Base-by-base conservation (phyloP, 2,888 invertebrate species). In the Dynastes tityus region DNA sequence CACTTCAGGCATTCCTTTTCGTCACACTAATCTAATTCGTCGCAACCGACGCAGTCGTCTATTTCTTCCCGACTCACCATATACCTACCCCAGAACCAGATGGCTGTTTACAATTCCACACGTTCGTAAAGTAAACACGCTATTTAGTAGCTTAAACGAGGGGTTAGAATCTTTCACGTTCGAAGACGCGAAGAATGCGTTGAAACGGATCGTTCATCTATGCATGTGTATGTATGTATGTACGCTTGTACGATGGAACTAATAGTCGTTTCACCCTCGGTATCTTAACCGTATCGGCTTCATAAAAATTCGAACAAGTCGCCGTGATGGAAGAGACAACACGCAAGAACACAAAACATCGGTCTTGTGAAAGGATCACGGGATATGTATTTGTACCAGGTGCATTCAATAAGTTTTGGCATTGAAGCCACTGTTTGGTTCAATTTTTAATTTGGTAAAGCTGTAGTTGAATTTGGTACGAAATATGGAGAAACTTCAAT, bases 41-140 rank as follows among this genome's bases (percentile, higher is more conserved):
- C 58, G 58, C 61, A 6, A 40, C 37, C 45, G 40, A 40, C 37
- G 58, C 40, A 3, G 40, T 22, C 16, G 49, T 49, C 45, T 51
- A 45, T 68, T 40, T 58, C 58, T 58, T 40, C 40, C 73, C 58
- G 58, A 32, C 11, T 58, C 13, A 58, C 49, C 58, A 8, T 45
- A 11, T 45, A 45, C 45, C 45, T 45, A 45, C 45, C 45, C 45
- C 11, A 45, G 45, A 45, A 45, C 45, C 73, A 40, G 58, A 73
- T 61, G 68, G 68, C 75, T 81, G 81, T 81, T 81, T 81, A 80
- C 78, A 81, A 78, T 81, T 79, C 79, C 63, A 79, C 80, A 81
- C 80, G 81, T 81, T 80, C 76, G 76, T 70, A 80, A 81, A 80
- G 80, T 80, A 80, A 81, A 81, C 80, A 81, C 63, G 61, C 81